phyloP scores from a whole-genome alignment of 2,113 vertebrate genomes.

The Muscicapa adusta region DNA sequence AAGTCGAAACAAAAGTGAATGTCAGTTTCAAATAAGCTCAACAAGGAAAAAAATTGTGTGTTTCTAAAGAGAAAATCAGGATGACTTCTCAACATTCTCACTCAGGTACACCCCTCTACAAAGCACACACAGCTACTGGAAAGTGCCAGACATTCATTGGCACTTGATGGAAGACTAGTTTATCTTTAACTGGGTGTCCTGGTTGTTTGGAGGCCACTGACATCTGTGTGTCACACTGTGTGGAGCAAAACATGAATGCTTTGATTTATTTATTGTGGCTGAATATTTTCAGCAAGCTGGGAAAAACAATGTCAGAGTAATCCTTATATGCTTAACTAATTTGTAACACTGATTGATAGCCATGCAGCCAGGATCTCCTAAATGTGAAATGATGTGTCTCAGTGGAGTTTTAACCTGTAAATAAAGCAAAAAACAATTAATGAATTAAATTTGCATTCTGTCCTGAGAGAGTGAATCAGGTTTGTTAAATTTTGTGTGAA shows the following conservation, averaged over 20 bases:
- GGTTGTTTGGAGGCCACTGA: neutral
- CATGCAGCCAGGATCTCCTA: neutral
- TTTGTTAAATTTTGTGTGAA: neutral
- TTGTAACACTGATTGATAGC: neutral
- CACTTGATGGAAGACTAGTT: neutral
- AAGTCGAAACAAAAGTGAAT: neutral
- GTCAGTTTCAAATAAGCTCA: neutral
- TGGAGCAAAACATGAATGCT: neutral
- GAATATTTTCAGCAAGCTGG: neutral
- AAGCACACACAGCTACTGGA: accelerated
- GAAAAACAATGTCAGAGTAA: neutral
- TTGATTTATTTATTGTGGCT: conserved; percentile 13
- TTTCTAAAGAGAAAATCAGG: neutral
- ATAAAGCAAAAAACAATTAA: conserved; percentile 39
- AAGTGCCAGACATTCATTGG: neutral
- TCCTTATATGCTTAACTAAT: conserved; percentile 24
- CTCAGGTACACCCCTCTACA: neutral
- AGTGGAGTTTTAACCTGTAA: conserved; percentile 51
- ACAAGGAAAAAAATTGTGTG: accelerated
- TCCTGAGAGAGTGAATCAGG: neutral
- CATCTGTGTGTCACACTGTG: neutral
- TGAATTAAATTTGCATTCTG: conserved; percentile 32
- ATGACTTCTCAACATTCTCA: neutral
- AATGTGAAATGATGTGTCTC: conserved; percentile 22
- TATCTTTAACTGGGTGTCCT: neutral